Evolutionary conservation across 1,140 invertebrate species (phyloP), one percentile per base, ranked within the genome.

Genomic region (Meteorus sp.): DNA sequence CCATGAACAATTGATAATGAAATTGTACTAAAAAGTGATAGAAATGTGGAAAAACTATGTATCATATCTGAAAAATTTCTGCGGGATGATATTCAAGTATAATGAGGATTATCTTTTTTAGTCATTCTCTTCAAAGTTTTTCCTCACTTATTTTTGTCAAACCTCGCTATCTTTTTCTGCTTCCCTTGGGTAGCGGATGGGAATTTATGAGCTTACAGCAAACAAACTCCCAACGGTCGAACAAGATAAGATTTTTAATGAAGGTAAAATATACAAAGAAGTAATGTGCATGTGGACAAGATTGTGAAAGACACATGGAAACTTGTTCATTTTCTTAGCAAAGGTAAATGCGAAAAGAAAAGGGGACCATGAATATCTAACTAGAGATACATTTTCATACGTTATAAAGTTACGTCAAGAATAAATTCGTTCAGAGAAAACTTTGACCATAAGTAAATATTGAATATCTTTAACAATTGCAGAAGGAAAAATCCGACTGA

Each of bases 201-300:
- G 35, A 39, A 39, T 39, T 39, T 39, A 39, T 39, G 35, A 39
- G 15, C 35, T 7, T n/a, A 8, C 3, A 39, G 15, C 35, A 39
- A 39, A 39, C 35, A 39, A 15, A 15, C 8, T 39, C 35, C 35
- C 8, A n/a, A 7, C 3, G 35, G 35, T 39, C 35, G 35, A 39
- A 39, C 35, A 13, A 39, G 35, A 39, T 39, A 39, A 39, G 35
- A 39, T 39, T 39, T 39, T 39, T n/a, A 39, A n/a, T 7, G 15
- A 39, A 15, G 35, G 13, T 4, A 39, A 39, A 4, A 29, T 9
- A 29, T 9, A 29, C 27, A 39, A 13, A 15, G n/a, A n/a, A n/a
- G n/a, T n/a, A n/a, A n/a, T n/a, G n/a, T n/a, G 35, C 11, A 3
- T 3, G 35, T 39, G 13, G 3, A 39, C 35, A 3, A 8, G 13